Conservation (phyloP, 2,113 vertebrate genomes). For the Cavia porcellus region DNA sequence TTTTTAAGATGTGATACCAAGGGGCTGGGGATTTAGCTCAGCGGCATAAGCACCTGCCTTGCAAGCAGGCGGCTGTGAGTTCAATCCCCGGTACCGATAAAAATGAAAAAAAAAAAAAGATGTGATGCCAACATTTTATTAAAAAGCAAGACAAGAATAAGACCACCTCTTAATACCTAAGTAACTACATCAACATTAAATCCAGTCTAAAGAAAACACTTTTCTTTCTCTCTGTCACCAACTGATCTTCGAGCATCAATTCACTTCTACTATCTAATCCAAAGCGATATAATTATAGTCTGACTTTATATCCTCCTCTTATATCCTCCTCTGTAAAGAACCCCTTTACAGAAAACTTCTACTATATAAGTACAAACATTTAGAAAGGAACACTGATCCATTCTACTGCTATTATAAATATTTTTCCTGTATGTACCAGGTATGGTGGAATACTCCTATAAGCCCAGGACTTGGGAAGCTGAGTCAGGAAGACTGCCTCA, state of each 20-base stretch:
- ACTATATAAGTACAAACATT: background rate
- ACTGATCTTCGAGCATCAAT: background rate
- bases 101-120: too few species aligned
- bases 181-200: constrained; percentile 25
- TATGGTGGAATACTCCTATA: background rate
- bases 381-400: constrained; percentile 33
- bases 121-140: constrained; percentile 42
- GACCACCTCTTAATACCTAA: background rate
- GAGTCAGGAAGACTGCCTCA: too few species aligned
- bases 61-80: too few species aligned
- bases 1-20: constrained; percentile 17
- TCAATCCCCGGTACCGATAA: too few species aligned
- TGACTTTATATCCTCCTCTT: constrained; percentile 2
- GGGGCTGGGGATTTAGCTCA: too few species aligned
- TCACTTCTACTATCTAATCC: background rate
- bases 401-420: constrained; percentile 21
- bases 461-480: background rate
- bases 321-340: background rate
- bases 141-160: constrained; percentile 55
- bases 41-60: too few species aligned
- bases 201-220: constrained; percentile 1
- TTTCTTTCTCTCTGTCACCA: constrained; percentile 3
- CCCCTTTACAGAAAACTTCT: constrained; percentile 35
- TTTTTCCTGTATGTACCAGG: background rate
- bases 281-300: background rate